Base-by-base conservation (phyloP, 2,797 vertebrate genomes). In the Harpagifer antarcticus region DNA sequence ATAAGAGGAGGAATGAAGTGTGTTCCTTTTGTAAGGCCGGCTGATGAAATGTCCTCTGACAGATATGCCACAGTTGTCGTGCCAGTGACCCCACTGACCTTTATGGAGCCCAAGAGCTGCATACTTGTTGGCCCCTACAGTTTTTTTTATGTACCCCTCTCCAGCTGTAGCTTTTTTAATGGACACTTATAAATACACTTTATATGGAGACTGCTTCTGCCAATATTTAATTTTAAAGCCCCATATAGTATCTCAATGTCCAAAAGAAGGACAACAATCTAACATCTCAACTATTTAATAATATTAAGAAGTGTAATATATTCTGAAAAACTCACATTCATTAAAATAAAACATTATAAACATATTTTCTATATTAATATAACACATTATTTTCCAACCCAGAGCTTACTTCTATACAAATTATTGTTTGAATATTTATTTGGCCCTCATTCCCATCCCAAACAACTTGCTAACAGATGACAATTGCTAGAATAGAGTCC, bases 31-130 rank as follows among this genome's bases (percentile, higher is more conserved):
- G 67, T 83, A 50, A 78, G 74, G 44, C 59, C 56, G 49, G 61
- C 73, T 72, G 85, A 87, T 90, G 92, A 93, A 92, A 91, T 85
- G 74, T 81, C 86, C 70, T 86, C 72, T 94, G 91, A 92, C 81
- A 87, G 92, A 93, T 91, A 72, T 60, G 82, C 67, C 81, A 78
- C 94, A 95, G 92, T 94, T 95, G 94, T 93, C 77, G 63, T 54
- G 62, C 65, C 78, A 75, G 66, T 81, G 86, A 88, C 89, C 83
- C 73, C 27, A 0, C 1, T 71, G 82, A 83, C 86, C 81, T 78
- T 70, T 45, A 33, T 40, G 68, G 67, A 79, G 73, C 77, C 76
- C 79, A 84, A 79, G 88, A 86, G 44, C 54, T 49, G 65, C 69
- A 65, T 82, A 86, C 86, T 90, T 86, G 86, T 60, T 91, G 72